Conservation (phyloP, 92 coral and sea anemone species). For the Palythoa grandiflora region DNA sequence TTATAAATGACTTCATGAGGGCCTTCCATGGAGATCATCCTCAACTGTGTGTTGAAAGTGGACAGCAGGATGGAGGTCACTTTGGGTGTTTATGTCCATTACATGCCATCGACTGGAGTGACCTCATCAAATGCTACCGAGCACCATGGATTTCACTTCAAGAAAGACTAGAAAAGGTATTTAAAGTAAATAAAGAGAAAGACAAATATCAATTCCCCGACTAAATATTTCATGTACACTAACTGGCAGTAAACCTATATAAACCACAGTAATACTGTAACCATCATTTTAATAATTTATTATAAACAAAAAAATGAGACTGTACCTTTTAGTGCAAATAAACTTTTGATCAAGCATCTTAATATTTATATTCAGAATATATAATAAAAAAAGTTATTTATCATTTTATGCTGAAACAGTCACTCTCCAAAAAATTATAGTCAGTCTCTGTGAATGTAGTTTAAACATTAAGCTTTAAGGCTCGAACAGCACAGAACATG, state of each 20-base stretch:
- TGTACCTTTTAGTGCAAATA: not conserved
- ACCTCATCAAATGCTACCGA: conserved; percentile 20
- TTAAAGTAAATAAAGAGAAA: not conserved
- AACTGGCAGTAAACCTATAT: not conserved
- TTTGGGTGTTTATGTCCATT: conserved; percentile 22
- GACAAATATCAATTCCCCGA: not conserved
- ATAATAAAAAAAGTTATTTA: not conserved
- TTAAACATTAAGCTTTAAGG: not conserved
- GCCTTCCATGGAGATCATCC: conserved; percentile 20
- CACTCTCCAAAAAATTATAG: not conserved
- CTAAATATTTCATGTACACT: not conserved
- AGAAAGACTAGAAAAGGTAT: conserved; percentile 4
- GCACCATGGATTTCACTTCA: conserved; percentile 22
- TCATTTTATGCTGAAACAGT: not conserved
- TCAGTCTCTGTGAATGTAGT: not conserved
- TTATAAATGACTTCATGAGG: conserved; percentile 23
- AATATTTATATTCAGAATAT: not conserved
- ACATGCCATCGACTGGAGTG: conserved; percentile 30
- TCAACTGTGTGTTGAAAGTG: conserved; percentile 13
- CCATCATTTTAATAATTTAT: not conserved
- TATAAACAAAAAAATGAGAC: not conserved
- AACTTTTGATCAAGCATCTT: conserved; percentile 10
- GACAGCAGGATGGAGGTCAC: conserved; percentile 28
- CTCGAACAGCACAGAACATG: not conserved
- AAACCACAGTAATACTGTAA: not conserved